Evolutionary conservation across 2,113 vertebrate species (phyloP), one percentile per base, ranked within the genome.

Genomic region (Australoheros scitulus): DNA sequence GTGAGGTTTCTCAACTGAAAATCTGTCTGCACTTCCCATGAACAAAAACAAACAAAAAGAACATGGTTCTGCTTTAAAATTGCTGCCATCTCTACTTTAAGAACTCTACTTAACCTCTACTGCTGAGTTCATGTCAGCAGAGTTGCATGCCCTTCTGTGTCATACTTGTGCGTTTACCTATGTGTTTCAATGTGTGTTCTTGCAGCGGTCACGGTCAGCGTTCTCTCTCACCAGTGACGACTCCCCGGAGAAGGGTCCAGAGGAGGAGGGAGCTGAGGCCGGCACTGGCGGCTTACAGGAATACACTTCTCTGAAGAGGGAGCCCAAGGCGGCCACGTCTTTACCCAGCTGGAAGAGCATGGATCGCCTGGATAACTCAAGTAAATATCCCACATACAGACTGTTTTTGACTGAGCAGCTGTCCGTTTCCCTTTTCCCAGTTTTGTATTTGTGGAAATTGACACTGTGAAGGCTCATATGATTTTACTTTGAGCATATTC

Each of bases 291-390:
- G 65, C 87, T 81, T 89, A 80, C 94, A 88, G 81, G 94, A 94
- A 29, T 96, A 90, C 11, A 34, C 93, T 36, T 96, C 93, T 78
- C 95, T 94, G 56, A 96, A 92, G 36, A 95, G 95, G 76, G 96
- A 97, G 63, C 87, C 36, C 65, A 96, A 95, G 38, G 92, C 86
- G 11, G 87, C 47, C 68, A 13, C 95, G 3, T 93, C 94, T 0
- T 87, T 97, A 65, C 96, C 97, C 65, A 95, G 91, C 94, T 98
- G 97, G 97, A 97, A 95, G 91, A 97, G 97, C 26, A 80, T 96
- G 80, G 97, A 97, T 87, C 94, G 95, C 24, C 94, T 98, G 94
- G 96, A 97, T 61, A 96, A 97, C 92, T 96, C 97, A 94, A 95
- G 97, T 99, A 96, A 96, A 88, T 88, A 76, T 34, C 56, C 15